Evolutionary conservation across 2,797 vertebrate genomes (phyloP).

Genomic region (Morus bassanus): DNA sequence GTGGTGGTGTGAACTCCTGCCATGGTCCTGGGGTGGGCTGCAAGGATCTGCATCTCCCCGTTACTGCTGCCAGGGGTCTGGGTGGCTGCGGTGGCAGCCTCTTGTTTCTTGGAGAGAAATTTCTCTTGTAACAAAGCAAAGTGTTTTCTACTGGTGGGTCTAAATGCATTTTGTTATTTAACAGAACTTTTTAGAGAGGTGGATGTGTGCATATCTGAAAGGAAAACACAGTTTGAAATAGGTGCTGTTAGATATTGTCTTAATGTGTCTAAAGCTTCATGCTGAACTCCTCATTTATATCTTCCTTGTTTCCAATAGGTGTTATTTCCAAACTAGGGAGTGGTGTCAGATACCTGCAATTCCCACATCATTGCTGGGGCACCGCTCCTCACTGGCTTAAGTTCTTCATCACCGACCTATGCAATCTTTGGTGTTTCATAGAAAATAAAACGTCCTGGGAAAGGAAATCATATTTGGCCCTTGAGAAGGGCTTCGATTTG

Average conservation of each 20-base stretch:
- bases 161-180: not conserved
- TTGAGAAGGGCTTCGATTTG: not conserved
- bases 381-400: accelerated
- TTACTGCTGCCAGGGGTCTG: not conserved
- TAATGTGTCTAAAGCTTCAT: not conserved
- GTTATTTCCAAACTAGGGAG: not conserved
- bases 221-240: not conserved
- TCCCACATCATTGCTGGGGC: not conserved
- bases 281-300: not conserved
- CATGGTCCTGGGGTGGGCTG: not conserved
- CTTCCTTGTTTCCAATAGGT: not conserved
- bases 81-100: not conserved
- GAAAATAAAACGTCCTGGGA: not conserved
- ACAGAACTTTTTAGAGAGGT: not conserved
- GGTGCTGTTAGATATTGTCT: not conserved
- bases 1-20: not conserved
- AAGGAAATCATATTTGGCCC: not conserved
- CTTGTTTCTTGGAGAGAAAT: too few species aligned
- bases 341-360: not conserved
- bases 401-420: too few species aligned
- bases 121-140: not conserved
- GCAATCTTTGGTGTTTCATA: not conserved
- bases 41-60: not conserved
- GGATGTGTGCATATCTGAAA: not conserved
- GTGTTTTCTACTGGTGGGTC: not conserved